Evolutionary conservation across 1,140 invertebrate species (phyloP).

Genomic region (Trachymyrmex septentrionalis): DNA sequence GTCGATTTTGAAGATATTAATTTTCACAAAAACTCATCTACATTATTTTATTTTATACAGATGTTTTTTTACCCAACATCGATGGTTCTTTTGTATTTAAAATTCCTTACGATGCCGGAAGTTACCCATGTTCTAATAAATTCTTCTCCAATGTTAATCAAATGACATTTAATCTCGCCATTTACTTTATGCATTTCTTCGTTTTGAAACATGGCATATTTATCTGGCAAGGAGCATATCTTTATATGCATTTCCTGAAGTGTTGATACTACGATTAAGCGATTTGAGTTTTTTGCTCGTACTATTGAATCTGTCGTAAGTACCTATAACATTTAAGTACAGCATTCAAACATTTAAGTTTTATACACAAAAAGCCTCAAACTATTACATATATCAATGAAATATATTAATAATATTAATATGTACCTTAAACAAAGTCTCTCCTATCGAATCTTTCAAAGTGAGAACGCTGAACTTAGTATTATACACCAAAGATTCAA

Average conservation of each 20-base stretch:
- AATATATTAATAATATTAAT: no score
- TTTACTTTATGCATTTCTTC: neutral
- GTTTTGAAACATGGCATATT: neutral
- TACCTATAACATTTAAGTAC: no score
- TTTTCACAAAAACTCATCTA: no score
- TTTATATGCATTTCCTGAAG: neutral
- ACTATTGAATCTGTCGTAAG: no score
- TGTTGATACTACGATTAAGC: neutral
- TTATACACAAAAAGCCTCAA: no score
- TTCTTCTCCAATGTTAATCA: neutral
- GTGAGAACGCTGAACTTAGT: slow-evolving; percentile 55
- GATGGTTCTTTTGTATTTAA: neutral
- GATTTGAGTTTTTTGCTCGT: neutral
- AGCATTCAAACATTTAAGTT: no score
- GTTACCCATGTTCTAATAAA: neutral
- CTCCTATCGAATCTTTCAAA: slow-evolving; percentile 6
- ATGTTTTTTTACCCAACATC: neutral
- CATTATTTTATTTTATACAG: neutral
- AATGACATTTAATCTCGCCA: neutral
- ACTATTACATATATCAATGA: no score
- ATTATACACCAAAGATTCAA: slow-evolving; percentile 7
- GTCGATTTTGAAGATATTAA: no score
- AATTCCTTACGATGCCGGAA: neutral
- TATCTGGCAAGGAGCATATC: neutral
- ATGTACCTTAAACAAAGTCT: no score